These are phyloP conservation scores for Pteropus alecto DNA, from an alignment of 2,113 vertebrate genomes.

Conservation along the genomic window DNA sequence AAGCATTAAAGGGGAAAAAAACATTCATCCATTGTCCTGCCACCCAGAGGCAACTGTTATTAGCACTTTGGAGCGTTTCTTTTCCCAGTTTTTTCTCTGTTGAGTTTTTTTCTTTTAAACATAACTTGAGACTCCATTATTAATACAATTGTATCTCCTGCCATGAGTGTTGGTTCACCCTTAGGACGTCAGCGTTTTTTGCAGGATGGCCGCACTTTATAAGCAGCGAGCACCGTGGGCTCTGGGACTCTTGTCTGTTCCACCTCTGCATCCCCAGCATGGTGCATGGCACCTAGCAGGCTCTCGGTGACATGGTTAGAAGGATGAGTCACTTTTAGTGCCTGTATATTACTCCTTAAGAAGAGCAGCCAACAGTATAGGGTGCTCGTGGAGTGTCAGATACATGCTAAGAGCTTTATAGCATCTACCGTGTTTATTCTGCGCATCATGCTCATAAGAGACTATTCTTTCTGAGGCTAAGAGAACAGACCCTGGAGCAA, in stretches of 20 bases:
- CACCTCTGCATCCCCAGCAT: accelerated
- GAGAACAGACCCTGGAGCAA: background rate
- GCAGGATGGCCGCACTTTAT: accelerated
- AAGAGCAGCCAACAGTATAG: accelerated
- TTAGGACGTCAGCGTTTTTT: accelerated
- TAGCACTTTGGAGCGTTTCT: background rate
- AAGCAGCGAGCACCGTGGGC: accelerated
- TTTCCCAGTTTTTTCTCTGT: background rate
- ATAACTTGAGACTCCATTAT: background rate
- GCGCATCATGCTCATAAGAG: accelerated
- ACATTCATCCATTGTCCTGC: background rate
- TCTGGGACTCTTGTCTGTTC: background rate
- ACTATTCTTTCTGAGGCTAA: background rate
- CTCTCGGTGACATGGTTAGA: accelerated
- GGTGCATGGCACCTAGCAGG: accelerated
- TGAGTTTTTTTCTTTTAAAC: background rate
- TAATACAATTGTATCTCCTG: background rate
- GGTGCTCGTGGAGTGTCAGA: accelerated
- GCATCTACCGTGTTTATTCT: no score
- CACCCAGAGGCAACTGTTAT: background rate
- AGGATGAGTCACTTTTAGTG: background rate
- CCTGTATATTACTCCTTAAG: background rate
- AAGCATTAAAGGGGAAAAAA: background rate
- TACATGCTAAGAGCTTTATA: accelerated
- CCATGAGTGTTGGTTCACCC: background rate